phyloP scores from a whole-genome alignment of 2,113 vertebrate species.

The Cololabis saira region DNA sequence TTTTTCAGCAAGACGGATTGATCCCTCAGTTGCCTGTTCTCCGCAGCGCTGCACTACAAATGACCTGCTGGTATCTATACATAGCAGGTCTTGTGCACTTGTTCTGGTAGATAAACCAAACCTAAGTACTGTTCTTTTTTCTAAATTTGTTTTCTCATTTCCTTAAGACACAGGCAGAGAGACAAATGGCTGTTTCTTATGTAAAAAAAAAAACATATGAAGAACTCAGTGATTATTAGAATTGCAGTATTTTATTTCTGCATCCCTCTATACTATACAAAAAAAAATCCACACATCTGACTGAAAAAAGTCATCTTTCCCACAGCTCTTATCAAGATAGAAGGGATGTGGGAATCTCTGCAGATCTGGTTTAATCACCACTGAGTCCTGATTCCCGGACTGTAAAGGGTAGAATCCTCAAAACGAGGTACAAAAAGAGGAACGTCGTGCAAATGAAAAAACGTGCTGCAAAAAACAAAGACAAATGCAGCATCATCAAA shows the following conservation, averaged over 20 bases:
- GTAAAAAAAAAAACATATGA: background rate
- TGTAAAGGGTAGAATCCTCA: no score
- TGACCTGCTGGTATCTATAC: slow-evolving; percentile 49
- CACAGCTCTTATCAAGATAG: no score
- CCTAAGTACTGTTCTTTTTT: slow-evolving; percentile 1
- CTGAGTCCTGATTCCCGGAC: no score
- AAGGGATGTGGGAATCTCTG: no score
- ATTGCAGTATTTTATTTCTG: background rate
- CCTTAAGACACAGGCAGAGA: background rate
- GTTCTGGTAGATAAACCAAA: slow-evolving; percentile 39
- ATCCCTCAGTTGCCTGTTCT: slow-evolving; percentile 46
- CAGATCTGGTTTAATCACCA: no score
- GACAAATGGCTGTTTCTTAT: background rate
- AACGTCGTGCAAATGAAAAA: no score
- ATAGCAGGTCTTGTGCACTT: slow-evolving; percentile 20
- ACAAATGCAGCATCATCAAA: no score
- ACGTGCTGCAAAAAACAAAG: no score
- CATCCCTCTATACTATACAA: background rate
- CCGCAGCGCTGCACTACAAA: slow-evolving; percentile 43
- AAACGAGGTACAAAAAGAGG: no score
- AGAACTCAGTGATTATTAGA: background rate
- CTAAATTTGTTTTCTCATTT: slow-evolving; percentile 9
- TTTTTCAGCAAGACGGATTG: slow-evolving; percentile 70
- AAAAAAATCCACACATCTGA: background rate
- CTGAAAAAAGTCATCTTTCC: no score